Conservation (phyloP, 2,888 invertebrate genomes). For the Dinocampus coccinellae region DNA sequence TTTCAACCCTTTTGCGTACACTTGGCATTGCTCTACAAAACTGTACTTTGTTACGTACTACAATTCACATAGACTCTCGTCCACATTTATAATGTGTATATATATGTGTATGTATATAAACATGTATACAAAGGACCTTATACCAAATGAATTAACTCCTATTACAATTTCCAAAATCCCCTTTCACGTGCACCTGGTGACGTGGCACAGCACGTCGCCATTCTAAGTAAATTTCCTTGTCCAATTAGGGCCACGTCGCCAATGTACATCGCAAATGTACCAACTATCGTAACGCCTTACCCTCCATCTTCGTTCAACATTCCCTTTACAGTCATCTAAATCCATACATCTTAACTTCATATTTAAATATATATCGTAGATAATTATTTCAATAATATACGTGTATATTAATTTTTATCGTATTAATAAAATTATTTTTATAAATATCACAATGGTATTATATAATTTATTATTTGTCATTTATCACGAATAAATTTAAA, state of each 20-base stretch:
- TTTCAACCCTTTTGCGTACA: conserved; percentile 2
- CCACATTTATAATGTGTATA: conserved; percentile 28
- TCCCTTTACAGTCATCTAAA: background rate
- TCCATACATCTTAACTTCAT: background rate
- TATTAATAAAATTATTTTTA: background rate
- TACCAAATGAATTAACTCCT: conserved; percentile 36
- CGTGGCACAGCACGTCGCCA: conserved; percentile 50
- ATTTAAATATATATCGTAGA: background rate
- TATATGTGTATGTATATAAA: conserved; percentile 12
- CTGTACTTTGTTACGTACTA: conserved; percentile 16
- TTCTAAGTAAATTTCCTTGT: conserved; percentile 60
- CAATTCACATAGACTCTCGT: conserved; percentile 20
- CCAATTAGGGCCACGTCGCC: conserved; percentile 54
- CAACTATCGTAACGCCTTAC: background rate
- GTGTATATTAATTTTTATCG: too few relatives aligned
- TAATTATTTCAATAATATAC: too few relatives aligned
- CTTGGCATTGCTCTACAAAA: conserved; percentile 5
- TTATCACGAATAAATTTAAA: background rate
- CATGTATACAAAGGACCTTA: conserved; percentile 9
- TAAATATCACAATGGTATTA: too few relatives aligned
- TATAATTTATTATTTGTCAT: background rate
- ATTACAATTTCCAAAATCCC: conserved; percentile 28
- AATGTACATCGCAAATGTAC: conserved; percentile 14
- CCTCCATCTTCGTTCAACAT: too few relatives aligned
- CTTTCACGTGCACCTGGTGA: conserved; percentile 35